phyloP scores from a whole-genome alignment of 2,113 vertebrate species.

The Calonectris borealis region DNA sequence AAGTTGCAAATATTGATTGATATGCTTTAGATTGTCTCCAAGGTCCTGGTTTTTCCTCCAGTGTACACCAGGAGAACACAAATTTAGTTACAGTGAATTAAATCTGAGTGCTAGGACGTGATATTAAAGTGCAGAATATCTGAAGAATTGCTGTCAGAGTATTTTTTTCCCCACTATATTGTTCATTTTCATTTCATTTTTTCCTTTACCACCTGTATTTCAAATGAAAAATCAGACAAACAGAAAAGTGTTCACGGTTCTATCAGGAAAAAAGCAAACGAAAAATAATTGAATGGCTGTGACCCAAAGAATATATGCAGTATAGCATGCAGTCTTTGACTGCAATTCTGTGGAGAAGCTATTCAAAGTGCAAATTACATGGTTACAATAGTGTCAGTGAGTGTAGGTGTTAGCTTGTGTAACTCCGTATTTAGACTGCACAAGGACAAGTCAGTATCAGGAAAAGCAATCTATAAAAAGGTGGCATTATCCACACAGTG shows the following conservation, averaged over 20 bases:
- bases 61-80: background rate
- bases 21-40: slow-evolving; percentile 30
- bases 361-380: background rate
- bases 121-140: slow-evolving; percentile 23
- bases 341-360: background rate
- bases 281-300: background rate
- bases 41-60: slow-evolving; percentile 23
- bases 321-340: background rate
- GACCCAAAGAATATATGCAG: background rate
- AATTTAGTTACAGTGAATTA: slow-evolving; percentile 54
- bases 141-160: background rate
- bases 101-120: slow-evolving; percentile 4
- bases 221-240: background rate
- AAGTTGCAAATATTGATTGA: slow-evolving; percentile 46
- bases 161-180: background rate
- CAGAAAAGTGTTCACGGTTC: background rate
- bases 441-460: background rate
- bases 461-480: background rate
- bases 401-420: background rate
- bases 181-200: background rate
- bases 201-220: background rate
- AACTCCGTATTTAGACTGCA: background rate
- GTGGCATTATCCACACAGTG: background rate
- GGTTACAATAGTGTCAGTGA: background rate
- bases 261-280: background rate